Base-by-base conservation (phyloP, 2,797 vertebrate species). In the Fundulus diaphanus region DNA sequence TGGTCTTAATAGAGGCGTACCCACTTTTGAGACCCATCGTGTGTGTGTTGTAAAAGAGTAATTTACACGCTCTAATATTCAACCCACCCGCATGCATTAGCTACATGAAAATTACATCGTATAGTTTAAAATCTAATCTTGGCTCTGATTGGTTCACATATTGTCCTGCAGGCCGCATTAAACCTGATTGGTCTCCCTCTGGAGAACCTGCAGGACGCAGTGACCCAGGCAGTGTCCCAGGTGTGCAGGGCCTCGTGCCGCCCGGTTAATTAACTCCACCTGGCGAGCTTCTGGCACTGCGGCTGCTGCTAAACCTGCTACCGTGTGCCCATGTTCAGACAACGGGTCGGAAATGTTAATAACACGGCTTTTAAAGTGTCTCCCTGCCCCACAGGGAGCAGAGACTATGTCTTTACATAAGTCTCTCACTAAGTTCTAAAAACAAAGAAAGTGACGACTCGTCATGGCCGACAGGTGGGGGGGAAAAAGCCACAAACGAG, bases 331-430 rank as follows among this genome's bases (percentile, higher is more conserved):
- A 1, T 51, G 68, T 74, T 29, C 79, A 82, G 85, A 87, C 78
- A 56, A 71, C 40, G 66, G 90, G 90, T 91, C 88, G 71, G 31
- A 4, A 66, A 77, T 89, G 88, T 92, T 93, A 94, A 94, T 92
- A 80, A 79, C 61, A 0, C 1, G 65, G 20, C 77, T 80, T 74
- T 70, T 24, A 80, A 57, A 49, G 48, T 37, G 68, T 70, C 18
- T 35, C 29, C 35, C 13, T 13, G 78, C 57, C 59, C 65, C 77
- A 20, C 18, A 5, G 76, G 82, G 69, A 76, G 51, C 67, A 2
- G n/a, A 65, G 13, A 61, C 31, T 48, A 48, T 1, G 20, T 59
- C 52, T 61, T 86, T 49, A 74, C 79, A 5, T 74, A 81, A 76
- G 76, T 79, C 56, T 79, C 56, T 51, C 51, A 37, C 2, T 71